Conservation (phyloP, 2,113 vertebrate genomes). For the Lutjanus erythropterus region DNA sequence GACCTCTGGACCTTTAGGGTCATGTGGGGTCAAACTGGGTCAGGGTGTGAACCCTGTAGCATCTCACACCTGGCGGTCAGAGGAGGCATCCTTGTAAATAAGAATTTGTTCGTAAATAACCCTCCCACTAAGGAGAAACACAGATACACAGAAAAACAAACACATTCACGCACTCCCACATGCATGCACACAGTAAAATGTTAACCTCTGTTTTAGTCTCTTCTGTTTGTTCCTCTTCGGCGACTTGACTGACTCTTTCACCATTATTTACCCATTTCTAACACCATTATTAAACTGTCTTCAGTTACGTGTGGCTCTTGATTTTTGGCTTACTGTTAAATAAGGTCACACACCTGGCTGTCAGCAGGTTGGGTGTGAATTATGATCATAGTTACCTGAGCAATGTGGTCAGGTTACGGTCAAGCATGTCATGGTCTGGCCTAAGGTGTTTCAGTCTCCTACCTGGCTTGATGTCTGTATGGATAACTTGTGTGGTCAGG, state of each 20-base stretch:
- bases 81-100: slow-evolving; percentile 17
- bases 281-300: slow-evolving; percentile 22
- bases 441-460: slow-evolving; percentile 47
- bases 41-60: slow-evolving; percentile 37
- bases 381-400: slow-evolving; percentile 47
- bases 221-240: not conserved
- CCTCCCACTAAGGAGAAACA: not conserved
- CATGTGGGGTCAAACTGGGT: slow-evolving; percentile 56
- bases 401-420: slow-evolving; percentile 59
- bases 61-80: slow-evolving; percentile 45
- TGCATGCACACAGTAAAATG: not conserved
- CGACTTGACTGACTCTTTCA: not conserved
- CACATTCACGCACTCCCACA: not conserved
- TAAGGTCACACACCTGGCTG: slow-evolving; percentile 68
- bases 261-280: no score
- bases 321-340: slow-evolving; percentile 21
- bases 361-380: slow-evolving; percentile 49
- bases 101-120: slow-evolving; percentile 21
- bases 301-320: slow-evolving; percentile 2
- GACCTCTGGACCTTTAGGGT: slow-evolving; percentile 57
- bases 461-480: slow-evolving; percentile 12
- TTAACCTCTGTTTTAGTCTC: not conserved
- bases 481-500: slow-evolving; percentile 1
- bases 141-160: slow-evolving; percentile 8
- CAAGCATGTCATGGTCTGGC: slow-evolving; percentile 43